Percentiles rank a stretch among this genome's conserved stretches.
These are phyloP conservation scores for Boloria euphrosyne DNA, from an alignment of 2,888 invertebrate genomes.

Conservation along the genomic window DNA sequence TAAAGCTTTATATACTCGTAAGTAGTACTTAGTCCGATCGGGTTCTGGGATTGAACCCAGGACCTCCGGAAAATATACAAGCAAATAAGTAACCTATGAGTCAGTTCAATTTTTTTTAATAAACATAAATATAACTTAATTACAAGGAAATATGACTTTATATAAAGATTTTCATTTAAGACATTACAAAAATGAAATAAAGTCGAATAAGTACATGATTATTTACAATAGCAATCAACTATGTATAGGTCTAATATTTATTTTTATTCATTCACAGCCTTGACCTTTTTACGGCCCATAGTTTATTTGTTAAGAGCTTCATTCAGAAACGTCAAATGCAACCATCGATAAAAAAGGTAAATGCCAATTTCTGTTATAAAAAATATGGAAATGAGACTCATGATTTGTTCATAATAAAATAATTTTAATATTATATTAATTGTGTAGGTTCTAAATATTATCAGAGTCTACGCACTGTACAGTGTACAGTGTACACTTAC, in stretches of 20 bases:
- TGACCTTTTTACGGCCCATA: slow-evolving; percentile 36
- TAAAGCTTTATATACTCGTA: no score
- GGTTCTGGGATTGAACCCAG: no score
- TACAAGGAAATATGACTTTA: no score
- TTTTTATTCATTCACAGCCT: slow-evolving; percentile 36
- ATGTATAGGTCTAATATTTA: slow-evolving; percentile 39
- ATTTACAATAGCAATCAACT: slow-evolving; percentile 36
- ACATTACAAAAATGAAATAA: slow-evolving; percentile 18
- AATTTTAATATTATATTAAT: neutral
- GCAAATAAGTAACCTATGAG: no score
- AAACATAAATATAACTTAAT: no score
- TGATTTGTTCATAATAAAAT: neutral
- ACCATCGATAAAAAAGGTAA: slow-evolving; percentile 20
- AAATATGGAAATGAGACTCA: neutral
- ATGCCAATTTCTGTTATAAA: slow-evolving; percentile 1
- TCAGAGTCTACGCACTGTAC: no score
- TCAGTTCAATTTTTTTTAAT: no score
- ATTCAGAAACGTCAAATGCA: slow-evolving; percentile 12
- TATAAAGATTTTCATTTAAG: no score
- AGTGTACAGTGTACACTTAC: no score
- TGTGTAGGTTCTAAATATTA: no score
- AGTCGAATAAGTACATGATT: slow-evolving; percentile 31
- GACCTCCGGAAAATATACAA: no score
- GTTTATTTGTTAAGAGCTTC: slow-evolving; percentile 18
- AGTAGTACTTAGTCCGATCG: no score